A percentile compares a stretch with the other conserved stretches of the same genome.
These are phyloP conservation scores for Caenorhabditis latens DNA, from an alignment of 1,140 invertebrate species.

Conservation along the genomic window DNA sequence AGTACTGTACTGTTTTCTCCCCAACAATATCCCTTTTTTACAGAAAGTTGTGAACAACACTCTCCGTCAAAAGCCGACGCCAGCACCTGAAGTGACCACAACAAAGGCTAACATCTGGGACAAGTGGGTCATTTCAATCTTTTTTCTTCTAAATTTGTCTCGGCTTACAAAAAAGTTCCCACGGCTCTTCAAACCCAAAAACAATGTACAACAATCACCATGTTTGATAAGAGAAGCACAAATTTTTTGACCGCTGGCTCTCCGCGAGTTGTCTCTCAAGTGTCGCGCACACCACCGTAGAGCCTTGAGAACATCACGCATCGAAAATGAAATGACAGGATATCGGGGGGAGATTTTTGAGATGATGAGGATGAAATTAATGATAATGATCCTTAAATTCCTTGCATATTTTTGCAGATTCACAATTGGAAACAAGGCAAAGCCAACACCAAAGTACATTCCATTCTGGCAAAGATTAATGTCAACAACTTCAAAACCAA, in stretches of 20 bases:
- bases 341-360: background rate
- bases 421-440: constrained; percentile 66
- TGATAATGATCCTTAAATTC: background rate
- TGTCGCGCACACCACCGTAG: background rate
- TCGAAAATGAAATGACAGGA: constrained; percentile 30
- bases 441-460: constrained; percentile 72
- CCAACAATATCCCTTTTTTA: background rate
- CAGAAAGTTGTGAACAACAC: constrained; percentile 45
- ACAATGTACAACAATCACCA: constrained; percentile 41
- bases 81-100: constrained; percentile 52
- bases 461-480: constrained; percentile 75
- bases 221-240: constrained; percentile 36
- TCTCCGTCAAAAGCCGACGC: constrained; percentile 56
- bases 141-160: constrained; percentile 41
- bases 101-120: constrained; percentile 68
- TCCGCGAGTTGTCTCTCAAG: constrained; percentile 3
- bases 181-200: background rate
- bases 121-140: constrained; percentile 52
- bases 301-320: constrained; percentile 50
- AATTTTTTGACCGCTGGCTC: constrained; percentile 39
- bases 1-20: background rate
- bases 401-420: constrained; percentile 43
- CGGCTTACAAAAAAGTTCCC: background rate
- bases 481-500: constrained; percentile 64
- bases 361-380: constrained; percentile 6